Conservation (phyloP, 1,140 invertebrate species). For the Drosophila auraria region DNA sequence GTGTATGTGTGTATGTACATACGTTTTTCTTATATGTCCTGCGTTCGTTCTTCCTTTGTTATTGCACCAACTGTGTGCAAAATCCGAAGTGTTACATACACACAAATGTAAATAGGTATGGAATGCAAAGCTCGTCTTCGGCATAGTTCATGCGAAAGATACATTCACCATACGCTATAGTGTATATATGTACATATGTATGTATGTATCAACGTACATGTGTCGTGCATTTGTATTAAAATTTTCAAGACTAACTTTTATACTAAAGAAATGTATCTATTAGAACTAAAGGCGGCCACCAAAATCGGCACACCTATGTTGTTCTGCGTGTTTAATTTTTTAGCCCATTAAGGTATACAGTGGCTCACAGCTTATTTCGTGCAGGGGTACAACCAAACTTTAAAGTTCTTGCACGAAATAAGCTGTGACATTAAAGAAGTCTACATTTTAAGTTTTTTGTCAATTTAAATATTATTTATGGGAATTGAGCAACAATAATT, state of each 20-base stretch:
- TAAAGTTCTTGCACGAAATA: too few relatives aligned
- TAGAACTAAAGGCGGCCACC: too few relatives aligned
- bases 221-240: not conserved
- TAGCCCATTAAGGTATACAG: not conserved
- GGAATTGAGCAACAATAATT: too few relatives aligned
- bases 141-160: not conserved
- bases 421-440: too few relatives aligned
- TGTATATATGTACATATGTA: constrained; percentile 1
- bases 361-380: too few relatives aligned
- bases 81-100: not conserved
- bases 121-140: not conserved
- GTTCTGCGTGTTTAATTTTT: not conserved
- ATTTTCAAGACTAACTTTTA: not conserved
- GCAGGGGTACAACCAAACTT: too few relatives aligned
- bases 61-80: not conserved
- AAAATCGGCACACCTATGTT: not conserved
- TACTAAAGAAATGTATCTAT: not conserved
- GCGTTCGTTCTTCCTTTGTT: constrained; percentile 12
- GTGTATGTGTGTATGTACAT: constrained; percentile 5
- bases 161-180: not conserved
- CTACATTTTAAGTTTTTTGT: too few relatives aligned
- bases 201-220: not conserved
- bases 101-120: not conserved
- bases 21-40: constrained; percentile 3
- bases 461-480: too few relatives aligned